These are phyloP conservation scores for Holocentrus rufus DNA, from an alignment of 2,797 vertebrate species.

Conservation along the genomic window DNA sequence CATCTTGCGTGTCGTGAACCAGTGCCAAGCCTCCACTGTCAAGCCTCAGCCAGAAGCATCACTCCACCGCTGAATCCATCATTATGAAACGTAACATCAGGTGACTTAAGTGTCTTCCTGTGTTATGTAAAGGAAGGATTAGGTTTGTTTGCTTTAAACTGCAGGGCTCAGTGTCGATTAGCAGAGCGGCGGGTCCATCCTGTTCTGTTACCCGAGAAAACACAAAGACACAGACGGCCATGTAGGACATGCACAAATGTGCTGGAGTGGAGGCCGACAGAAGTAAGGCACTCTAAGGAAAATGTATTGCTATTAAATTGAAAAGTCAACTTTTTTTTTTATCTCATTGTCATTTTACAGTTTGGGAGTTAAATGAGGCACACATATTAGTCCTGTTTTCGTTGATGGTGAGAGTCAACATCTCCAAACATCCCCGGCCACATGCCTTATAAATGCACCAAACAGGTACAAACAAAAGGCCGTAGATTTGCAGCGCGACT, in stretches of 20 bases:
- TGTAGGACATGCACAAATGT: not conserved
- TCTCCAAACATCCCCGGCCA: slow-evolving; percentile 3
- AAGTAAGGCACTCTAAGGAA: too few species aligned
- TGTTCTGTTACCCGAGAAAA: slow-evolving; percentile 15
- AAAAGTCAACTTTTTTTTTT: slow-evolving; percentile 21
- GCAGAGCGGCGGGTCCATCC: slow-evolving; percentile 18
- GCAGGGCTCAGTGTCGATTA: slow-evolving; percentile 41
- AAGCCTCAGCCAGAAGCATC: not conserved
- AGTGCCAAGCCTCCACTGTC: slow-evolving; percentile 2
- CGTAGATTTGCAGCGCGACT: not conserved
- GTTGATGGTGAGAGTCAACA: slow-evolving; percentile 29
- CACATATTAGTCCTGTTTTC: slow-evolving; percentile 28
- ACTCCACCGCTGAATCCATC: too few species aligned
- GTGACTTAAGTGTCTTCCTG: slow-evolving; percentile 36
- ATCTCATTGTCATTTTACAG: slow-evolving; percentile 22
- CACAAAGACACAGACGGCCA: slow-evolving; percentile 3
- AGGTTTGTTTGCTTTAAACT: slow-evolving; percentile 35
- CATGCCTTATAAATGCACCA: slow-evolving; percentile 4
- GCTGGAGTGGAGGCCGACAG: too few species aligned
- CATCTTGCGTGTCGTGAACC: slow-evolving; percentile 34
- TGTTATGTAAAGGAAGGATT: slow-evolving; percentile 58
- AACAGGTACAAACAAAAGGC: not conserved
- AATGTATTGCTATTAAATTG: too few species aligned
- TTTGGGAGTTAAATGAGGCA: slow-evolving; percentile 32
- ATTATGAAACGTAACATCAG: not conserved